These are phyloP conservation scores for Nesogale talazaci DNA, from an alignment of 2,113 vertebrate species.

Conservation along the genomic window DNA sequence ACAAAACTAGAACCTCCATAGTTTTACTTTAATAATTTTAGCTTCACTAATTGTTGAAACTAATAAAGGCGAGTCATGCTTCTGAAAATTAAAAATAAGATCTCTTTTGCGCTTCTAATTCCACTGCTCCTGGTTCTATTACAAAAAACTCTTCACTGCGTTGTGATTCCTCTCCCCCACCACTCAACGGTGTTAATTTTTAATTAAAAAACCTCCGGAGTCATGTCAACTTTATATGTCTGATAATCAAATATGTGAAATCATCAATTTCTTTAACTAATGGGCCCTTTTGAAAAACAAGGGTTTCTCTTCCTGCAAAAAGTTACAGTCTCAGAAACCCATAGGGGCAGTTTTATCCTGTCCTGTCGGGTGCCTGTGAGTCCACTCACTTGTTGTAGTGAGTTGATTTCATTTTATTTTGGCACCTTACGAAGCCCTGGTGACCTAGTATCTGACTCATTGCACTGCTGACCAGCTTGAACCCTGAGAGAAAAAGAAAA, in stretches of 20 bases:
- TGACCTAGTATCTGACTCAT: no score
- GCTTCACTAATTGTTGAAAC: not conserved
- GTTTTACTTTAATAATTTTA: constrained; percentile 46
- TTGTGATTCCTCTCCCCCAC: rapidly evolving
- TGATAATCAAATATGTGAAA: not conserved
- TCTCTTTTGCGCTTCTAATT: not conserved
- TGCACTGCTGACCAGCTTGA: no score
- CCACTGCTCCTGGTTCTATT: not conserved
- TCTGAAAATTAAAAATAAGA: constrained; percentile 43
- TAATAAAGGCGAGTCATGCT: not conserved
- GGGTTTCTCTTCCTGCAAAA: no score
- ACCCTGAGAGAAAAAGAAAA: no score
- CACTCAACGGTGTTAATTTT: constrained; percentile 2
- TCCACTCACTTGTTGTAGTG: no score
- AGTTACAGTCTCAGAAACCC: no score
- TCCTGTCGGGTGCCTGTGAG: no score
- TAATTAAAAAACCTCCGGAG: not conserved
- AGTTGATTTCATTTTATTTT: no score
- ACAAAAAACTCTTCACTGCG: not conserved
- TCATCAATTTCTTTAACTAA: not conserved
- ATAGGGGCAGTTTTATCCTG: no score
- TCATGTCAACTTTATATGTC: not conserved
- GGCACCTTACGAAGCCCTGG: no score
- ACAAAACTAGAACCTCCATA: constrained; percentile 40
- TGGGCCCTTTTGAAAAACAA: not conserved